Evolutionary conservation across 2,797 vertebrate species (phyloP).

Genomic region (Fratercula arctica): DNA sequence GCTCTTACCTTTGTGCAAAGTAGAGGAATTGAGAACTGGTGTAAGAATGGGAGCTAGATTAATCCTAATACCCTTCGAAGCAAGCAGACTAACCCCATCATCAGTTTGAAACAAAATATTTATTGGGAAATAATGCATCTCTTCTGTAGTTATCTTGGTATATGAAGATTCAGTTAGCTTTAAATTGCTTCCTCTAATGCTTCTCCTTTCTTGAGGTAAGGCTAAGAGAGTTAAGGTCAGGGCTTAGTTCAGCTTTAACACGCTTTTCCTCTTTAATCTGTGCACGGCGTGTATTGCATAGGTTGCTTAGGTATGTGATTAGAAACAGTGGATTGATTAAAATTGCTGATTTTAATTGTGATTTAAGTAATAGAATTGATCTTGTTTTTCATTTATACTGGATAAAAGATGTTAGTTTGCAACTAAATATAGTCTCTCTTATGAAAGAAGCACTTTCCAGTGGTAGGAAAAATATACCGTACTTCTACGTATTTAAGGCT

Average conservation of each 20-base stretch:
- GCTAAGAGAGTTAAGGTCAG: background rate
- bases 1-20: rapidly evolving
- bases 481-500: background rate
- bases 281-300: background rate
- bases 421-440: background rate
- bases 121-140: background rate
- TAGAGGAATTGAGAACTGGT: background rate
- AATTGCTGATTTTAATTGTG: background rate
- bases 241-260: slow-evolving; percentile 38
- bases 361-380: background rate
- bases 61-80: rapidly evolving
- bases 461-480: background rate
- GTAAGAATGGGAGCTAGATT: background rate
- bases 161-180: background rate
- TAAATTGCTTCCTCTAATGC: background rate
- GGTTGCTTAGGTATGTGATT: background rate
- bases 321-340: background rate
- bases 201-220: background rate
- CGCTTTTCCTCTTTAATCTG: slow-evolving; percentile 23
- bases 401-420: background rate
- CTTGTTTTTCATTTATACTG: rapidly evolving
- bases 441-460: background rate
- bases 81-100: rapidly evolving
- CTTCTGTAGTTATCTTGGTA: background rate
- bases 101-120: background rate